These are phyloP conservation scores for Danionella cerebrum DNA, from an alignment of 2,113 vertebrate species.

Conservation along the genomic window DNA sequence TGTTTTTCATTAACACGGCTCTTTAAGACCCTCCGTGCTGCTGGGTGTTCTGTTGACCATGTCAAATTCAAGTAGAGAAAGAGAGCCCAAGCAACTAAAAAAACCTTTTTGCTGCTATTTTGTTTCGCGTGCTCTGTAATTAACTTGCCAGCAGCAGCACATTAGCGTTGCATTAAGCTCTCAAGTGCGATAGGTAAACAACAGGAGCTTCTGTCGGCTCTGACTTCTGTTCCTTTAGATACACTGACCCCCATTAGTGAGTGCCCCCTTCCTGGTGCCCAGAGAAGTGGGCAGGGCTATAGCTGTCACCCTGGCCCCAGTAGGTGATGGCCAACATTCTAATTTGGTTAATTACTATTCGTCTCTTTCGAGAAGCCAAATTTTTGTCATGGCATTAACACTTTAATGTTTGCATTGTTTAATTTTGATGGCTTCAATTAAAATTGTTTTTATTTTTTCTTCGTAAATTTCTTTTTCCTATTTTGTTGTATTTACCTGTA, in stretches of 20 bases:
- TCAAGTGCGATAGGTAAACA: constrained; percentile 32
- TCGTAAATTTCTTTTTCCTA: no score
- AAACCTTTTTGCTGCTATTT: constrained; percentile 36
- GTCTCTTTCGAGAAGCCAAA: no score
- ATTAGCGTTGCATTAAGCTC: constrained; percentile 41
- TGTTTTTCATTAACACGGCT: constrained; percentile 37
- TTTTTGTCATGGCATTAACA: no score
- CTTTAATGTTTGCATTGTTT: no score
- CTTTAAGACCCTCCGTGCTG: not conserved
- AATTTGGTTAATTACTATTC: constrained; percentile 19
- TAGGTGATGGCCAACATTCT: constrained; percentile 1
- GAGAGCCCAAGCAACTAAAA: constrained; percentile 12
- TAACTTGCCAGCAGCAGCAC: constrained; percentile 37
- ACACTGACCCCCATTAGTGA: constrained; percentile 38
- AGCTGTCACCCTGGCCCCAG: not conserved
- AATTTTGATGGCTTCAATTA: no score
- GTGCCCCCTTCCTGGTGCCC: constrained; percentile 3
- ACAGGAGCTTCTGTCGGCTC: constrained; percentile 17
- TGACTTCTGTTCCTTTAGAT: constrained; percentile 16
- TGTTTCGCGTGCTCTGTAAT: constrained; percentile 37
- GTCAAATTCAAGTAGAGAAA: constrained; percentile 26
- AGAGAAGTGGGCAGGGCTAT: constrained; percentile 9
- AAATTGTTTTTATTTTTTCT: no score
- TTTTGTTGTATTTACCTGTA: no score
- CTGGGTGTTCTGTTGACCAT: constrained; percentile 29